These are phyloP conservation scores for Stylophora pistillata DNA, from an alignment of 64 coral and sea anemone species.

Conservation along the genomic window DNA sequence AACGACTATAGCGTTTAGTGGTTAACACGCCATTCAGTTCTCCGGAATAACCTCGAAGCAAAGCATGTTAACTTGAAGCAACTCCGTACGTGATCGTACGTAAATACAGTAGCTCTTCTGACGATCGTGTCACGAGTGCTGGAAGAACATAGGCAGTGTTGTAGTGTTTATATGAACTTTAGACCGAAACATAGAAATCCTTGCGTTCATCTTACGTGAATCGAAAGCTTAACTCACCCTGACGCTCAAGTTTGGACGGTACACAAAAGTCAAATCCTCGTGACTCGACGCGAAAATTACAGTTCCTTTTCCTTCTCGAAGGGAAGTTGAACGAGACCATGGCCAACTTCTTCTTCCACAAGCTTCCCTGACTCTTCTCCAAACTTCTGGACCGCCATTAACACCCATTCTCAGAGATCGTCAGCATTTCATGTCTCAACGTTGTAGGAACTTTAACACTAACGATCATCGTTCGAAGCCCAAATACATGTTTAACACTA, in stretches of 20 bases:
- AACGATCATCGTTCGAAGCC: too few relatives aligned
- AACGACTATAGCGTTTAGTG: neutral
- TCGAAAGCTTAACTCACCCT: slow-evolving; percentile 19
- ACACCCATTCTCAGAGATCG: slow-evolving; percentile 3
- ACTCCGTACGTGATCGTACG: too few relatives aligned
- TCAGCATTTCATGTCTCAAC: slow-evolving; percentile 12
- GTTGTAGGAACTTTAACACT: neutral
- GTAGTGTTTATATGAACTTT: neutral
- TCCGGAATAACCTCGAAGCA: neutral
- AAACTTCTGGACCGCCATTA: slow-evolving; percentile 7
- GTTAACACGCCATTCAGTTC: neutral
- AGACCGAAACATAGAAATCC: neutral
- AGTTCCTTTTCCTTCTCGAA: neutral
- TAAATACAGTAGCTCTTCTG: too few relatives aligned
- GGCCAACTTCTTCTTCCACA: neutral
- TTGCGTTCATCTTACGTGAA: neutral
- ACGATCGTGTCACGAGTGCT: neutral
- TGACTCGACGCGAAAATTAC: neutral
- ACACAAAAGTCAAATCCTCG: slow-evolving; percentile 40
- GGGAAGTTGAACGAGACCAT: slow-evolving; percentile 28
- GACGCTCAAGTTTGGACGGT: slow-evolving; percentile 50
- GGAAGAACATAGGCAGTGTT: neutral
- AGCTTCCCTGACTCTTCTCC: slow-evolving; percentile 8
- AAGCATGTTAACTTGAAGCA: too few relatives aligned
- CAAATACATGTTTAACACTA: neutral